Conservation (phyloP, 2,888 invertebrate genomes). For the Coenonympha arcania region DNA sequence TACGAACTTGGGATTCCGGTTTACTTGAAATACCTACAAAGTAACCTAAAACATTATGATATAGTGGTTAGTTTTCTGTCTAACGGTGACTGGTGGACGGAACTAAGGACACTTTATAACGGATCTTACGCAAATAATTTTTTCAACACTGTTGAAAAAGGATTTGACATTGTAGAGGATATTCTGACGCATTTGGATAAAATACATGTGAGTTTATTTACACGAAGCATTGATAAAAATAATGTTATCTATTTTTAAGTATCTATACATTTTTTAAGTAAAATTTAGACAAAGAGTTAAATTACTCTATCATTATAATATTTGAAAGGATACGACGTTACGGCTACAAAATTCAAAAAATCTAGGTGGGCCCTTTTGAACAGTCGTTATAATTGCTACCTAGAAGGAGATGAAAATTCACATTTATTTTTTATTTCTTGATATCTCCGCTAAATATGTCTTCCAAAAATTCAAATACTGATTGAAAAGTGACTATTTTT, state of each 20-base stretch:
- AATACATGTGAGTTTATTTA: slow-evolving; percentile 53
- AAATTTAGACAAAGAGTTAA: background rate
- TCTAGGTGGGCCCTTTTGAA: too few relatives aligned
- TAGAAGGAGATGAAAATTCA: too few relatives aligned
- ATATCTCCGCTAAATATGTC: too few relatives aligned
- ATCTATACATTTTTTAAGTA: background rate
- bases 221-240: background rate
- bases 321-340: too few relatives aligned
- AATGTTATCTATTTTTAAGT: background rate
- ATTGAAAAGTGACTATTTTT: too few relatives aligned
- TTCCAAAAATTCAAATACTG: too few relatives aligned
- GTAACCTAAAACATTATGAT: slow-evolving; percentile 49
- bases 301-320: too few relatives aligned
- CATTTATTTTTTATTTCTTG: too few relatives aligned
- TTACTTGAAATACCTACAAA: slow-evolving; percentile 59
- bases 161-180: slow-evolving; percentile 52
- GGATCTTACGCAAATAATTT: slow-evolving; percentile 48
- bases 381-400: too few relatives aligned
- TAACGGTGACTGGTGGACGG: slow-evolving; percentile 61
- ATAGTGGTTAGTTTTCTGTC: slow-evolving; percentile 52
- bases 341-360: too few relatives aligned
- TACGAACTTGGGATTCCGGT: slow-evolving; percentile 55
- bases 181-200: slow-evolving; percentile 55
- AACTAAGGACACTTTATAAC: slow-evolving; percentile 43
- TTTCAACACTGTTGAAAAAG: slow-evolving; percentile 49